Evolutionary conservation across 2,797 vertebrate species (phyloP).

Genomic region (Tympanoctomys barrerae): DNA sequence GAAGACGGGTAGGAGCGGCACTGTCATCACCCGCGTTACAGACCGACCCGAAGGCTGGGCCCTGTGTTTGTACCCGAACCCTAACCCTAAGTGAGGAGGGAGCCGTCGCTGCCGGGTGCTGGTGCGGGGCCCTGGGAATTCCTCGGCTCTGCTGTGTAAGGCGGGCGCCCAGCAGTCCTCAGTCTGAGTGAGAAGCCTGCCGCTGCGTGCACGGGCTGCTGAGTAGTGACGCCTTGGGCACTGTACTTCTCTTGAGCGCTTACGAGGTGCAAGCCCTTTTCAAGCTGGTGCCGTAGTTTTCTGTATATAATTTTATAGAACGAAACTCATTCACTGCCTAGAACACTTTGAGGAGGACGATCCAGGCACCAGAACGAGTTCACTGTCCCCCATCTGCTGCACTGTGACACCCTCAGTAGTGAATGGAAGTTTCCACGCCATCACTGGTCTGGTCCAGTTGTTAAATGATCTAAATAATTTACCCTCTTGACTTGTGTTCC

Average conservation of each 20-base stretch:
- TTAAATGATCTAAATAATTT: conserved; percentile 64
- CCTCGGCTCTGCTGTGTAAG: background rate
- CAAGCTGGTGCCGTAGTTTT: background rate
- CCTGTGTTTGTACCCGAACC: background rate
- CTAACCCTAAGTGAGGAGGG: too few relatives aligned
- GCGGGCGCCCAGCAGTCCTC: background rate
- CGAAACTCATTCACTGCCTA: conserved; percentile 49
- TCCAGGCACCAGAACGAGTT: conserved; percentile 25
- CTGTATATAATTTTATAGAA: background rate
- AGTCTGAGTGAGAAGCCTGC: background rate
- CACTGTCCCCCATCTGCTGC: background rate
- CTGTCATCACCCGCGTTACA: background rate
- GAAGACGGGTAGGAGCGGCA: background rate
- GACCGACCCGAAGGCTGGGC: background rate
- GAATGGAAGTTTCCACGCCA: conserved; percentile 41
- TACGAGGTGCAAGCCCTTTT: background rate
- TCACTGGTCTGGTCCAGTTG: conserved; percentile 33
- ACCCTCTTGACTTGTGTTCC: conserved; percentile 39
- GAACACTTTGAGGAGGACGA: conserved; percentile 21
- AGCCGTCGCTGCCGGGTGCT: background rate
- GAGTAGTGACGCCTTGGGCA: background rate
- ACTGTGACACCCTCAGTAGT: background rate
- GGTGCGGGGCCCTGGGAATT: background rate
- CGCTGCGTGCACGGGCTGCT: background rate
- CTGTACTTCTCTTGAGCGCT: background rate